Evolutionary conservation across 2,888 invertebrate genomes (phyloP).

Genomic region (Idaea aversata): DNA sequence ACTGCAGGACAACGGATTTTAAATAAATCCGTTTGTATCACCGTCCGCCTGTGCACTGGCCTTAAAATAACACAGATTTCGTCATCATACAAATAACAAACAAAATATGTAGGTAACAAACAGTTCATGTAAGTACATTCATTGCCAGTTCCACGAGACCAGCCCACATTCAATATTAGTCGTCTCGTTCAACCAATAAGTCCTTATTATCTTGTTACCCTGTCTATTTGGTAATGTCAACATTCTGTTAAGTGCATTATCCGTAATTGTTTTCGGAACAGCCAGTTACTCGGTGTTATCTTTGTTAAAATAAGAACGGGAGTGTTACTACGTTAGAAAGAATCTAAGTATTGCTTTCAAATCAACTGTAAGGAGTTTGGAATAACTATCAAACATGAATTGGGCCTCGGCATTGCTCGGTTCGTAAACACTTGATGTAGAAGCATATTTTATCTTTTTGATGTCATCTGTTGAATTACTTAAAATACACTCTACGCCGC

Average conservation of each 20-base stretch:
- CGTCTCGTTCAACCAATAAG: neutral
- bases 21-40: too few relatives aligned
- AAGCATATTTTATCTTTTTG: too few relatives aligned
- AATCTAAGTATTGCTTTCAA: neutral
- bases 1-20: neutral
- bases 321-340: neutral
- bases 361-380: neutral
- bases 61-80: neutral
- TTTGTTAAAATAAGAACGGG: neutral
- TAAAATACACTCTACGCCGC: too few relatives aligned
- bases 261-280: neutral
- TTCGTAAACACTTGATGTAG: too few relatives aligned
- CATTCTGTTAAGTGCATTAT: conserved; percentile 1
- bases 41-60: neutral
- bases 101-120: neutral
- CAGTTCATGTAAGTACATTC: neutral
- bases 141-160: neutral
- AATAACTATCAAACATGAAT: neutral
- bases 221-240: neutral
- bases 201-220: neutral
- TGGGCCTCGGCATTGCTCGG: too few relatives aligned
- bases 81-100: neutral
- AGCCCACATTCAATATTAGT: neutral
- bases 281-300: neutral
- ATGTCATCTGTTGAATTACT: too few relatives aligned